These are phyloP conservation scores for Grantiella picta DNA, from an alignment of 2,113 vertebrate species.

Conservation along the genomic window DNA sequence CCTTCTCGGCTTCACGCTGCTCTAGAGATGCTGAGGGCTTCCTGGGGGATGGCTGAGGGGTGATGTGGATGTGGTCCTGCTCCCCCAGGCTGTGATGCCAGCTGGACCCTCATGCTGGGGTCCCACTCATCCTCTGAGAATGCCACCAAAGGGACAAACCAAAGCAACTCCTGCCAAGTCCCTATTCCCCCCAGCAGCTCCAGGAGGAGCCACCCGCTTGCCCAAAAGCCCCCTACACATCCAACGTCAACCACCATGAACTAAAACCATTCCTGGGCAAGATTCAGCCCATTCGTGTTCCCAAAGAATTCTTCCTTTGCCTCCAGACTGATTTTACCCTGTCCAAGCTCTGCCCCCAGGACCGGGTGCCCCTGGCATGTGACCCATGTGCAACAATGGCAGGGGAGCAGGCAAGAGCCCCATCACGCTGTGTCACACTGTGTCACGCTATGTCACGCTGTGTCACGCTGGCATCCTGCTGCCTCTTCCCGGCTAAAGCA, in stretches of 20 bases:
- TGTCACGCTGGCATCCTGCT: not conserved
- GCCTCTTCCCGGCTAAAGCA: not conserved
- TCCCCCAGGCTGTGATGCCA: not conserved
- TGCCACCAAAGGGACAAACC: not conserved
- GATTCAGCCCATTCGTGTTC: not conserved
- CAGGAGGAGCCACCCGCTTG: not conserved
- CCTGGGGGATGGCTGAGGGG: not conserved
- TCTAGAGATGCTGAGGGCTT: not conserved
- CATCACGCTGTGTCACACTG: not conserved
- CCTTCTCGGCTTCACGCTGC: not conserved
- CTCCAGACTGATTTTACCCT: not conserved
- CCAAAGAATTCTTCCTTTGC: not conserved
- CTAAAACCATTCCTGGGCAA: not conserved
- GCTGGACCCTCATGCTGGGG: not conserved
- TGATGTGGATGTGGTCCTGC: fast-evolving
- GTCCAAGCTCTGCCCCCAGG: not conserved
- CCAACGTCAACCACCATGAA: not conserved
- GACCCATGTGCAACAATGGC: fast-evolving
- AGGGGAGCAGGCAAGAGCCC: fast-evolving
- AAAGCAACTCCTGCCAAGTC: not conserved
- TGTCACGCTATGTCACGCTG: not conserved
- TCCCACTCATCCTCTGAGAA: fast-evolving
- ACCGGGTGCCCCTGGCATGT: fast-evolving
- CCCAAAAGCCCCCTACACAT: not conserved
- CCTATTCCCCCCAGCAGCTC: not conserved